A percentile compares a stretch with the other conserved stretches of the same genome.
Evolutionary conservation across 1,140 invertebrate genomes (phyloP).

Genomic region (Berghia stephanieae): DNA sequence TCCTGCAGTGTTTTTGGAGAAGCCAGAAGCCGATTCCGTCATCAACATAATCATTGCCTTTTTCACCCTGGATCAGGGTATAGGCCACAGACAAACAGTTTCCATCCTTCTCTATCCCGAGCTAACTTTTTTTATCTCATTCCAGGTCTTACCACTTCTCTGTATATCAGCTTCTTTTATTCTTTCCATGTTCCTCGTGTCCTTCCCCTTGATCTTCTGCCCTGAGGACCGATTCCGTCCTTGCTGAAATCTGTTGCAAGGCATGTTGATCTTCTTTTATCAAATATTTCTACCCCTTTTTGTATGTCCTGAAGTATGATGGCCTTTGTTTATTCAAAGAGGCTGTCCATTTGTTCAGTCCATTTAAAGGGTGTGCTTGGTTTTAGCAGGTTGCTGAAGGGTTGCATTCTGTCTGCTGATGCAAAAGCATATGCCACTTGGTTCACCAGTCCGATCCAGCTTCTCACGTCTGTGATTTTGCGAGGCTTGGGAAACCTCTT

Average conservation of each 20-base stretch:
- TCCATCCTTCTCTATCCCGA: too few species aligned
- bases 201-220: too few species aligned
- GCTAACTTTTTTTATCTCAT: too few species aligned
- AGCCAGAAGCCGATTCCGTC: too few species aligned
- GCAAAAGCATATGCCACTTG: conserved; percentile 44
- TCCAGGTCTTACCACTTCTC: too few species aligned
- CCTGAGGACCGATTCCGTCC: too few species aligned
- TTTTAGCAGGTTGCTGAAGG: conserved; percentile 41
- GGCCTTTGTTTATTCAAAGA: conserved; percentile 38
- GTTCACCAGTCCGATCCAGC: conserved; percentile 52
- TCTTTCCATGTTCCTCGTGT: too few species aligned
- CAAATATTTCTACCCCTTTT: conserved; percentile 33
- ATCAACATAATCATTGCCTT: too few species aligned
- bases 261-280: conserved; percentile 29
- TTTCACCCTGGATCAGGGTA: too few species aligned
- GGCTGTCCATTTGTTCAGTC: conserved; percentile 28
- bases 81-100: too few species aligned
- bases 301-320: conserved; percentile 30
- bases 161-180: too few species aligned
- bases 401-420: conserved; percentile 35
- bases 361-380: conserved; percentile 30
- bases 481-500: conserved; percentile 32
- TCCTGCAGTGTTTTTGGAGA: conserved; percentile 37
- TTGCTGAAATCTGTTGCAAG: conserved; percentile 32
- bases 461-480: conserved; percentile 38